A percentile compares a stretch with the other conserved stretches of the same genome.
Conservation (phyloP, 2,113 vertebrate genomes). For the Pomatostomus ruficeps region DNA sequence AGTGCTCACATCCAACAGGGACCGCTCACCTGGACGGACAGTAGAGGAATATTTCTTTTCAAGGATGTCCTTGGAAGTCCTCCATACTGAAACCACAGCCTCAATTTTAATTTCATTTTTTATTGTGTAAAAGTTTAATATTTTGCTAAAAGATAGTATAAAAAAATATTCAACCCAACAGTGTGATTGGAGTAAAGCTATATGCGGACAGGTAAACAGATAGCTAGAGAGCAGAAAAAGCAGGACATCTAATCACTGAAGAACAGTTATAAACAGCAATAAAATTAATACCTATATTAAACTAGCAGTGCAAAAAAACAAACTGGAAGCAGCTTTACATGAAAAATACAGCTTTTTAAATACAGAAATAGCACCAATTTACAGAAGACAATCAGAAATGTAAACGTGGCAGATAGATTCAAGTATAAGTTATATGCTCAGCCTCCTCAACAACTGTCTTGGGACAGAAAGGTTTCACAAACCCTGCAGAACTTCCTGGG, state of each 20-base stretch:
- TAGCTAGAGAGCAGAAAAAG: conserved; percentile 33
- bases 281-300: conserved; percentile 70
- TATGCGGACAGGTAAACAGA: conserved; percentile 36
- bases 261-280: conserved; percentile 60
- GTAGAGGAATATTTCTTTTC: not conserved
- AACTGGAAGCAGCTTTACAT: conserved; percentile 77
- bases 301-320: conserved; percentile 79
- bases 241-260: conserved; percentile 9
- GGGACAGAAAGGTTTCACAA: conserved; percentile 63
- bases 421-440: conserved; percentile 76
- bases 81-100: not conserved
- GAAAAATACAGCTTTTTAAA: conserved; percentile 71
- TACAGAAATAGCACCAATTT: conserved; percentile 78
- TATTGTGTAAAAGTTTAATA: conserved; percentile 64
- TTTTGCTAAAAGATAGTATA: conserved; percentile 59
- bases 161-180: conserved; percentile 18
- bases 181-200: conserved; percentile 54
- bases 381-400: conserved; percentile 74
- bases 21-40: accelerated
- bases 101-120: conserved; percentile 11
- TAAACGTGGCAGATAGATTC: conserved; percentile 79
- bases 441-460: conserved; percentile 55
- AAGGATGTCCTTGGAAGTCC: not conserved
- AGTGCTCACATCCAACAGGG: not conserved
- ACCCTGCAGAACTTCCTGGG: conserved; percentile 36